A percentile compares a stretch with the other conserved stretches of the same genome.
phyloP scores from a whole-genome alignment of 2,113 vertebrate species.

The Meriones unguiculatus region DNA sequence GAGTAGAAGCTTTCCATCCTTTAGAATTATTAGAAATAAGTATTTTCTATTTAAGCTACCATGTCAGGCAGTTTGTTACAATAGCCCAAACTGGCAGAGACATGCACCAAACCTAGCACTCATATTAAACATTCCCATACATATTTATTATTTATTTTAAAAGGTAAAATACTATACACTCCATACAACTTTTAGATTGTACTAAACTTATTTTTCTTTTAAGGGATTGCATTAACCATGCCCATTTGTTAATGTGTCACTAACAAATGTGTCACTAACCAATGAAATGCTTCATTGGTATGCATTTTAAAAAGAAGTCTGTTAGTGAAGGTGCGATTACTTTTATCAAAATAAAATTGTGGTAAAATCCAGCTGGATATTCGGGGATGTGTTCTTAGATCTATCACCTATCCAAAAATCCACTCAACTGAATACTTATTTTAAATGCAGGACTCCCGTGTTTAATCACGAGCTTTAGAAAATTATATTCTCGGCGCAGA shows the following conservation, averaged over 20 bases:
- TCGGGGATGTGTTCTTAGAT: background rate
- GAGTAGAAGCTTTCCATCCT: background rate
- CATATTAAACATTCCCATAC: background rate
- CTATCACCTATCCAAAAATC: constrained; percentile 1
- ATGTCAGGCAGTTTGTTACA: background rate
- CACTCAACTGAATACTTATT: background rate
- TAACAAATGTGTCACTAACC: background rate
- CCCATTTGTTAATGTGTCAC: background rate
- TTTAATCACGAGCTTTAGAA: background rate
- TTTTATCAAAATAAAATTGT: constrained; percentile 13
- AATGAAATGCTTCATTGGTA: background rate
- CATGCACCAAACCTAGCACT: background rate
- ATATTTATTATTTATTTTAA: background rate
- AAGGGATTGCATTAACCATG: background rate
- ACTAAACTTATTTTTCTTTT: background rate
- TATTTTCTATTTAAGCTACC: background rate
- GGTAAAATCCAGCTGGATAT: background rate
- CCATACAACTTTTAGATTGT: background rate
- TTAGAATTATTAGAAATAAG: background rate
- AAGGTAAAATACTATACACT: background rate
- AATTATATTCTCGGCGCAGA: background rate
- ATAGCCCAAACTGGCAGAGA: background rate
- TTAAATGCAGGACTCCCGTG: background rate
- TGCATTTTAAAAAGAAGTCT: background rate
- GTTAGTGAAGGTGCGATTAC: background rate